Evolutionary conservation across 2,113 vertebrate species (phyloP).

Genomic region (Aepyceros melampus): DNA sequence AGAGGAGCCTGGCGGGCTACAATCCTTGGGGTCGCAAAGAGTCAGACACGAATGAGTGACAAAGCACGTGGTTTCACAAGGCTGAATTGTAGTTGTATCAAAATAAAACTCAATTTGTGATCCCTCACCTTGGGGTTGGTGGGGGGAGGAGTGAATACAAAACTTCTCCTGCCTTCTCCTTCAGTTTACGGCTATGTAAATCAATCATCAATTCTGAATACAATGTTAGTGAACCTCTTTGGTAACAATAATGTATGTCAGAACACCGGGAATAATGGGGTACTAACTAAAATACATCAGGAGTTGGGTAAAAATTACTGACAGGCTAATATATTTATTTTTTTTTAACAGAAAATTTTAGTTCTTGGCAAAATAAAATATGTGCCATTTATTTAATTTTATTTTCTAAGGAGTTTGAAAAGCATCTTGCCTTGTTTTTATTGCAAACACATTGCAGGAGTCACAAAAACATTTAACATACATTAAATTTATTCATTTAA

Average conservation of each 20-base stretch:
- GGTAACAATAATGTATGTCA: conserved; percentile 44
- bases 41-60: background rate
- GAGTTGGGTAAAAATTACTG: conserved; percentile 41
- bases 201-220: conserved; percentile 34
- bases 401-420: conserved; percentile 39
- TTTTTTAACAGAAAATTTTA: conserved; percentile 6
- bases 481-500: background rate
- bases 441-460: background rate
- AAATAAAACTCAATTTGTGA: conserved; percentile 37
- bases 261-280: conserved; percentile 33
- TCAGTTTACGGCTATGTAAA: conserved; percentile 26
- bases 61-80: background rate
- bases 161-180: background rate
- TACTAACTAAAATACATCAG: conserved; percentile 44
- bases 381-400: conserved; percentile 24
- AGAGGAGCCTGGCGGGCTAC: background rate
- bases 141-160: background rate
- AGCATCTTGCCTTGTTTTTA: conserved; percentile 1
- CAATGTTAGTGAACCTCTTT: conserved; percentile 33
- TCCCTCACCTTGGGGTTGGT: background rate
- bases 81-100: background rate
- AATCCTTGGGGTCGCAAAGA: background rate
- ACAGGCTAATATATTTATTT: conserved; percentile 34
- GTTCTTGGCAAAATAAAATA: conserved; percentile 34
- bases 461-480: background rate